phyloP scores from a whole-genome alignment of 2,797 vertebrate genomes.

The Alosa sapidissima region DNA sequence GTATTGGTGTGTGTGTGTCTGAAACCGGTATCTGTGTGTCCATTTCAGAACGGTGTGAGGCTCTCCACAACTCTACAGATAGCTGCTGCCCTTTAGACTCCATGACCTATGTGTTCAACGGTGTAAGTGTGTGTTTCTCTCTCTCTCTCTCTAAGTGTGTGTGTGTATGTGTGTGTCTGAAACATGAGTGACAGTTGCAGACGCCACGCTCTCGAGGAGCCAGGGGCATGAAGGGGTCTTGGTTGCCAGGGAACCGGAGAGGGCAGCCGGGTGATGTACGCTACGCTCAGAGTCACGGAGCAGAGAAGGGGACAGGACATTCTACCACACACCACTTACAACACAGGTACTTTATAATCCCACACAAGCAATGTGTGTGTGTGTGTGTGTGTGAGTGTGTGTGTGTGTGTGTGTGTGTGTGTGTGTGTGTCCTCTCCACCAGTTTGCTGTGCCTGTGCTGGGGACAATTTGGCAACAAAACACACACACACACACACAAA shows the following conservation, averaged over 20 bases:
- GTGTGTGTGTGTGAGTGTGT: background rate
- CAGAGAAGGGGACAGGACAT: background rate
- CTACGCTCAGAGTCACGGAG: background rate
- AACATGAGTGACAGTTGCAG: background rate
- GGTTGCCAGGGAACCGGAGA: background rate
- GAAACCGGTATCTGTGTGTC: too few relatives aligned
- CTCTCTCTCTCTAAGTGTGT: background rate
- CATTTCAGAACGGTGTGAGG: background rate
- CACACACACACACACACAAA: background rate
- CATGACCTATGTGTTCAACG: background rate
- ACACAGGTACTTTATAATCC: background rate
- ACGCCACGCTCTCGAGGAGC: background rate
- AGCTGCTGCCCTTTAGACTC: conserved; percentile 4
- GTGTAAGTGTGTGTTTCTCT: background rate
- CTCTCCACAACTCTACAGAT: background rate
- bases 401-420: background rate
- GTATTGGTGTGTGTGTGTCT: background rate
- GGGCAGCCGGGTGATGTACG: background rate
- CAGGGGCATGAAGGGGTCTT: background rate
- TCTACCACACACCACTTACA: background rate
- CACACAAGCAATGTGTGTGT: background rate
- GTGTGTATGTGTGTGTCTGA: background rate
- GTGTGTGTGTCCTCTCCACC: background rate
- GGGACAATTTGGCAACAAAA: background rate
- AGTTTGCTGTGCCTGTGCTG: background rate